phyloP scores from a whole-genome alignment of 2,113 vertebrate species.

The Chascanopsetta lugubris region DNA sequence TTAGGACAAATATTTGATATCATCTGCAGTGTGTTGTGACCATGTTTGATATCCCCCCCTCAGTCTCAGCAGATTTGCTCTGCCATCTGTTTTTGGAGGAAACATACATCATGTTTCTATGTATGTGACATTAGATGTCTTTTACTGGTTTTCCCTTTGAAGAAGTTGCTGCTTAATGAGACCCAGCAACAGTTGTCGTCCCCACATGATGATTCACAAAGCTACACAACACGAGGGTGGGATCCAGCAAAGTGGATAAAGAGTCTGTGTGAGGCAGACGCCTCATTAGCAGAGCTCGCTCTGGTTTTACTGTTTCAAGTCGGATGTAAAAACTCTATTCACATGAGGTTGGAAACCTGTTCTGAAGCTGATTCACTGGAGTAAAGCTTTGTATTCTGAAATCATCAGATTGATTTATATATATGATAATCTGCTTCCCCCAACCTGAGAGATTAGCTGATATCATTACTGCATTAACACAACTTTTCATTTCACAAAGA shows the following conservation, averaged over 20 bases:
- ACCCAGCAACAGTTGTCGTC: background rate
- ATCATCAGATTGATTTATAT: background rate
- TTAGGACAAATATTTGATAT: background rate
- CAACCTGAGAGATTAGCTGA: background rate
- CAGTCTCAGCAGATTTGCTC: background rate
- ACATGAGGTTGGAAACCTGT: background rate
- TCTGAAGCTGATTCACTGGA: background rate
- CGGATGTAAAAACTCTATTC: background rate
- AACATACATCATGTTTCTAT: background rate
- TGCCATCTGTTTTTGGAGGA: background rate
- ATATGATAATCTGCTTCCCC: background rate
- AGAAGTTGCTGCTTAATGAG: conserved; percentile 7
- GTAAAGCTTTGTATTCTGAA: background rate
- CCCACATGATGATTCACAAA: background rate
- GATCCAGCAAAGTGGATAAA: background rate
- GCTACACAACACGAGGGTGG: background rate
- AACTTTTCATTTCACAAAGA: background rate
- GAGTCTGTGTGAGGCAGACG: background rate
- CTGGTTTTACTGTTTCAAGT: background rate
- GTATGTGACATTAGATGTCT: background rate
- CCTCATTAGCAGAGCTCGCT: conserved; percentile 8
- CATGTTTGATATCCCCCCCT: background rate
- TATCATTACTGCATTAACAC: background rate
- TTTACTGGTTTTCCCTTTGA: conserved; percentile 6
- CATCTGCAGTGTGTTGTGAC: background rate